Percentiles rank a stretch among this genome's conserved stretches.
phyloP scores from a whole-genome alignment of 2,797 vertebrate genomes.

The Enoplosus armatus region DNA sequence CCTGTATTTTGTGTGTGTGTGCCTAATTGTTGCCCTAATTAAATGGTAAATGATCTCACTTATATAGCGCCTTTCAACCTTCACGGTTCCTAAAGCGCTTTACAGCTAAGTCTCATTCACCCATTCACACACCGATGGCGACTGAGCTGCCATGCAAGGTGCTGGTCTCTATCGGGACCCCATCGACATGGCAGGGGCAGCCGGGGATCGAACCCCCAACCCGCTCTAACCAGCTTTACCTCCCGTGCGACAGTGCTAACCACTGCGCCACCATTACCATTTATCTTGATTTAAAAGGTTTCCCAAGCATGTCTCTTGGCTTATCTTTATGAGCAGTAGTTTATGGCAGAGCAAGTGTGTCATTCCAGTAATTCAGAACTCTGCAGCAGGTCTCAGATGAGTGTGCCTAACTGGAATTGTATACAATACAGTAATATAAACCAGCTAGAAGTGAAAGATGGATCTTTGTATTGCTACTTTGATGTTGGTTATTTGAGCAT shows the following conservation, averaged over 20 bases:
- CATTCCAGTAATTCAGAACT: slow-evolving; percentile 4
- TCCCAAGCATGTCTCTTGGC: not conserved
- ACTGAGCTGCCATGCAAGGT: too few species aligned
- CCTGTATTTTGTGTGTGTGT: not conserved
- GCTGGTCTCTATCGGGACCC: too few species aligned
- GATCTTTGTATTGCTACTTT: not conserved
- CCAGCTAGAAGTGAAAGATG: not conserved
- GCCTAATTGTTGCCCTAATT: not conserved
- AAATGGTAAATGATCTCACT: too few species aligned
- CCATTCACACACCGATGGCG: too few species aligned
- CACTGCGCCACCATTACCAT: too few species aligned
- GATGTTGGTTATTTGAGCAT: not conserved
- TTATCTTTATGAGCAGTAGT: slow-evolving; percentile 37
- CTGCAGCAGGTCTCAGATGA: not conserved
- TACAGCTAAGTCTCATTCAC: too few species aligned
- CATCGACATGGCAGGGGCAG: too few species aligned
- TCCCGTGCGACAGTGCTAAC: too few species aligned
- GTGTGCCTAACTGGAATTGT: rapidly evolving
- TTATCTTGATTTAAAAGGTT: not conserved
- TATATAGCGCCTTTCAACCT: too few species aligned
- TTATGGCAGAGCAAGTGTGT: not conserved
- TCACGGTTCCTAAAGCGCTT: too few species aligned
- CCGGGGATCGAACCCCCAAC: too few species aligned
- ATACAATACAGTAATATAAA: not conserved
- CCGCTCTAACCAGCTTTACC: too few species aligned